These are phyloP conservation scores for Leucophenga montana DNA, from an alignment of 2,888 invertebrate species.

Conservation along the genomic window DNA sequence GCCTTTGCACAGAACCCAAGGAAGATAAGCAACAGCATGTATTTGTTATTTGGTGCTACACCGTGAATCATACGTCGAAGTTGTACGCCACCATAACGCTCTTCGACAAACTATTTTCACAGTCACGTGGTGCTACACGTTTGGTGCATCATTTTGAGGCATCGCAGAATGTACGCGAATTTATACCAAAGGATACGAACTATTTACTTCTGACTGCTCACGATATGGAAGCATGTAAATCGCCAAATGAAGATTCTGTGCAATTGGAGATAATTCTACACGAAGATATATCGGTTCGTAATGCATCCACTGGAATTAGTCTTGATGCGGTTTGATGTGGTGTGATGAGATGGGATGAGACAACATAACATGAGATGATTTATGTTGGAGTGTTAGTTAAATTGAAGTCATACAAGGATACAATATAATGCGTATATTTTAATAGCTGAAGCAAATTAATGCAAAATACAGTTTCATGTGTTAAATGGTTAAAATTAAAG, in stretches of 20 bases:
- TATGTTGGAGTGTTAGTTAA: too few species aligned
- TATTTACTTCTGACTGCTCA: not conserved
- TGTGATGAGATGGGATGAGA: too few species aligned
- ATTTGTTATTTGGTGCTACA: not conserved
- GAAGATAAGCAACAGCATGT: not conserved
- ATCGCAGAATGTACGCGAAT: not conserved
- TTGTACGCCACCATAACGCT: constrained; percentile 5
- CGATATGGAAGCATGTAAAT: not conserved
- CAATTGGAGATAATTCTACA: constrained; percentile 2
- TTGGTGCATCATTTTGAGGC: not conserved
- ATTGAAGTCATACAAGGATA: too few species aligned
- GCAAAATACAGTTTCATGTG: too few species aligned
- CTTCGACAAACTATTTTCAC: not conserved
- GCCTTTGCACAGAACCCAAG: too few species aligned
- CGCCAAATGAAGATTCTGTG: not conserved
- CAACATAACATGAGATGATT: too few species aligned
- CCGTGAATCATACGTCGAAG: not conserved
- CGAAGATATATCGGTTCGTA: not conserved
- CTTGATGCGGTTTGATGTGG: too few species aligned
- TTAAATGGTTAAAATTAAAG: too few species aligned
- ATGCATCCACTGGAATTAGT: too few species aligned
- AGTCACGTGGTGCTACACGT: constrained; percentile 1
- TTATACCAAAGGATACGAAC: not conserved
- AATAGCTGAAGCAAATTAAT: too few species aligned
- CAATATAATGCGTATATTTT: too few species aligned